phyloP scores from a whole-genome alignment of 2,113 vertebrate genomes.

The Rhea americana region DNA sequence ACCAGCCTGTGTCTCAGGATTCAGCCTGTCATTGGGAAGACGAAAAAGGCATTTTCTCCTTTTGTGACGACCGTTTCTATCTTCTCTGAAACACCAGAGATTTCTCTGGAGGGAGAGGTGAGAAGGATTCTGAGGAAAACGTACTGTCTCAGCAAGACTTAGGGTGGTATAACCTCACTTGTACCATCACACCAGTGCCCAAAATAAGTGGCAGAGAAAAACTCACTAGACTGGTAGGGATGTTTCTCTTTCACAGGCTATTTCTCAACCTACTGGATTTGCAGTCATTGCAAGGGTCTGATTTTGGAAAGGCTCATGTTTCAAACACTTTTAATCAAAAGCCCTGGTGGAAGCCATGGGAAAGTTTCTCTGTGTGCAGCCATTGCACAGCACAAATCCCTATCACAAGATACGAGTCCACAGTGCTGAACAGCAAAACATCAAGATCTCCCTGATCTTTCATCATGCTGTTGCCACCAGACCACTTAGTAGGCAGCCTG shows the following conservation, averaged over 20 bases:
- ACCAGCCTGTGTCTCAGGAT: not conserved
- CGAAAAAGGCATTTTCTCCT: not conserved
- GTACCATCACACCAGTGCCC: not conserved
- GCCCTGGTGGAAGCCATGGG: too few species aligned
- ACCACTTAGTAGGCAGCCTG: not conserved
- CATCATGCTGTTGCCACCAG: not conserved
- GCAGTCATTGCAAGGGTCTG: not conserved
- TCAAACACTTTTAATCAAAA: not conserved
- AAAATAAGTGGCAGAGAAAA: not conserved
- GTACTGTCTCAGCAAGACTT: not conserved
- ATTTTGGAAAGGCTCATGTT: not conserved
- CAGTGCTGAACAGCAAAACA: not conserved
- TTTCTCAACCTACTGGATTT: not conserved
- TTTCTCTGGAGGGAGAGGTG: not conserved
- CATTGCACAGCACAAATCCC: too few species aligned
- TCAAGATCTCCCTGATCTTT: not conserved
- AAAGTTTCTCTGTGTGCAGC: not conserved
- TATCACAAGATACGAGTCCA: not conserved
- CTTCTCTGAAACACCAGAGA: not conserved
- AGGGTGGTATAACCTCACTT: not conserved
- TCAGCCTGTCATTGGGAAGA: not conserved
- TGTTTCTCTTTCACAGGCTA: not conserved
- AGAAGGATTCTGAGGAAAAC: not conserved
- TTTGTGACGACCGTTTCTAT: not conserved
- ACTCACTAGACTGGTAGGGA: rapidly evolving